Evolutionary conservation across 2,113 vertebrate genomes (phyloP).

Genomic region (Oncorhynchus tshawytscha): DNA sequence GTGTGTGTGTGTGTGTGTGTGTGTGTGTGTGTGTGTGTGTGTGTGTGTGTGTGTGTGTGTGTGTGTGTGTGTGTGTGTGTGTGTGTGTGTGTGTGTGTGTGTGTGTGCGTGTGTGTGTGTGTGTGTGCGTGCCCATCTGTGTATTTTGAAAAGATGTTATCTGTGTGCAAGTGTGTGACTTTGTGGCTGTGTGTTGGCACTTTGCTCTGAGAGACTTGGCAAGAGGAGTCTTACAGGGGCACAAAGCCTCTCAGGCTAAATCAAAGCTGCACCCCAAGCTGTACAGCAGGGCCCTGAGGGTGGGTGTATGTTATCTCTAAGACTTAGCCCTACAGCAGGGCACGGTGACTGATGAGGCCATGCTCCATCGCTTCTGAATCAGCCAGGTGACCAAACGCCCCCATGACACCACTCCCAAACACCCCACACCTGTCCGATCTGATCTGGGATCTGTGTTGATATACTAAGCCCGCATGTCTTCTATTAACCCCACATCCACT

Average conservation of each 20-base stretch:
- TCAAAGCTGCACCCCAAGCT: background rate
- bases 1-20: too few relatives aligned
- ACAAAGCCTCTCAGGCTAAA: background rate
- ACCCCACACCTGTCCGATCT: background rate
- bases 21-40: too few relatives aligned
- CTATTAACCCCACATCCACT: background rate
- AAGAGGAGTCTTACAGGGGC: background rate
- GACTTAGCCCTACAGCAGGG: slow-evolving; percentile 14
- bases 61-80: too few relatives aligned
- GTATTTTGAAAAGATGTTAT: too few relatives aligned
- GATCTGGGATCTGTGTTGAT: slow-evolving; percentile 1
- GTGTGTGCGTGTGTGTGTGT: background rate
- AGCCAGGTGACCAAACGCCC: slow-evolving; percentile 56
- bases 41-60: too few relatives aligned
- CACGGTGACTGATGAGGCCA: slow-evolving; percentile 43
- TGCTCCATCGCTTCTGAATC: slow-evolving; percentile 60
- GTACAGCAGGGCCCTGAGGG: background rate
- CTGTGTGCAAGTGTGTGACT: background rate
- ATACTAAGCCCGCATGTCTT: background rate
- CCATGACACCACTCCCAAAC: background rate
- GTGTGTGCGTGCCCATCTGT: background rate
- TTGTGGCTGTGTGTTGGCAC: background rate
- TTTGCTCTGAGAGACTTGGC: background rate
- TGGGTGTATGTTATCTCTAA: background rate
- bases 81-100: slow-evolving; percentile 19